These are phyloP conservation scores for Ephestia elutella DNA, from an alignment of 1,140 invertebrate species.

Conservation along the genomic window DNA sequence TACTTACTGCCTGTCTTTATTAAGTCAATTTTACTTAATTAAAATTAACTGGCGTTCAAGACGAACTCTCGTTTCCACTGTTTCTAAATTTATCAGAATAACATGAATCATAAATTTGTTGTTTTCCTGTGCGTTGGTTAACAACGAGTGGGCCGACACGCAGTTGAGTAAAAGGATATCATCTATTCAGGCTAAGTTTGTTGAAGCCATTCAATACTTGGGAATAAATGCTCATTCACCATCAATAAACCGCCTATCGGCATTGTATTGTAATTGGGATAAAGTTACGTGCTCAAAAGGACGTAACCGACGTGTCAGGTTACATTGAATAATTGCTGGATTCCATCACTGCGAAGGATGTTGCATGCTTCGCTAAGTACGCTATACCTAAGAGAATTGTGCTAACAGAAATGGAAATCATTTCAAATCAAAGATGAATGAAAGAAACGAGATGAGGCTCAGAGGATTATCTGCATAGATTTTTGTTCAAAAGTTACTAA, in stretches of 20 bases:
- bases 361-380: not conserved
- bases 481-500: too few species aligned
- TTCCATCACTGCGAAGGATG: not conserved
- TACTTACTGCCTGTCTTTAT: too few species aligned
- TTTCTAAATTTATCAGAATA: not conserved
- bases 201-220: conserved; percentile 22
- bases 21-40: too few species aligned
- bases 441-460: too few species aligned
- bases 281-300: conserved; percentile 28
- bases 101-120: conserved; percentile 1
- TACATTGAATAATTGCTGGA: conserved; percentile 35
- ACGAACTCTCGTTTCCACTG: too few species aligned
- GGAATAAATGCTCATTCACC: conserved; percentile 43
- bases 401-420: too few species aligned
- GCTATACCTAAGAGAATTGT: too few species aligned
- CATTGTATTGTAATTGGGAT: conserved; percentile 68
- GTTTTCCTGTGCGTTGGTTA: not conserved
- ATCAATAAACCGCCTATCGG: conserved; percentile 70
- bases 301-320: conserved; percentile 39
- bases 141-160: not conserved
- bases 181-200: conserved; percentile 31
- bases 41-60: too few species aligned
- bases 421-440: too few species aligned
- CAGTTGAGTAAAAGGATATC: conserved; percentile 42
- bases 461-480: too few species aligned